These are phyloP conservation scores for Hylomyscus alleni DNA, from an alignment of 2,797 vertebrate genomes.

Conservation along the genomic window DNA sequence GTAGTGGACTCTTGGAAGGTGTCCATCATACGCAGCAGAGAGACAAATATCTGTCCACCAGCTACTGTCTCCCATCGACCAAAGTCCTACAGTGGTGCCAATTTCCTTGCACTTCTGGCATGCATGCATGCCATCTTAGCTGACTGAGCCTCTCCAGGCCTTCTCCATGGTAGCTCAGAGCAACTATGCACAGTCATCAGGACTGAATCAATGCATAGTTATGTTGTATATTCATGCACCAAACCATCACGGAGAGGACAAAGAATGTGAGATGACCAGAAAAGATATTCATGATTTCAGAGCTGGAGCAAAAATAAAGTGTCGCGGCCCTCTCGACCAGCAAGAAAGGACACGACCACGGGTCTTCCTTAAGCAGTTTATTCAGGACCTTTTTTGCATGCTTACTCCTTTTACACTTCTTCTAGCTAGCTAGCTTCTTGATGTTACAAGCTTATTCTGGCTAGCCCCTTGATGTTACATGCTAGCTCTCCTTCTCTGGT, in stretches of 20 bases:
- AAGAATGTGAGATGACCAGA: background rate
- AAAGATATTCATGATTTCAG: background rate
- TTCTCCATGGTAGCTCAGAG: background rate
- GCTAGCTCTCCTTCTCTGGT: no score
- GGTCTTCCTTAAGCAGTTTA: no score
- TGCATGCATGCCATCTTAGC: background rate
- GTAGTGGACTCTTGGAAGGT: background rate
- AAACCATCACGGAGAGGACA: background rate
- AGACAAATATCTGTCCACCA: background rate
- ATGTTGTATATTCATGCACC: background rate
- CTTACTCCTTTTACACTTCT: no score
- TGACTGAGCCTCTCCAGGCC: background rate
- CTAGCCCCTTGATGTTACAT: no score
- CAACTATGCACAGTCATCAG: background rate
- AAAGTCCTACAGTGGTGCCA: background rate
- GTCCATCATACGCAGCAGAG: background rate
- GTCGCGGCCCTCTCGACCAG: no score
- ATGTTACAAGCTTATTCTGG: no score
- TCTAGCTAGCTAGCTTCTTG: no score
- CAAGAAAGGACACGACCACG: no score
- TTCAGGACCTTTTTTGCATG: no score
- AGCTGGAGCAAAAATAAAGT: background rate
- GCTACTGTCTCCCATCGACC: background rate
- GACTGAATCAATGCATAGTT: background rate
- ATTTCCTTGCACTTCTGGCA: background rate